These are phyloP conservation scores for Momotus momota DNA, from an alignment of 2,797 vertebrate species.

Conservation along the genomic window DNA sequence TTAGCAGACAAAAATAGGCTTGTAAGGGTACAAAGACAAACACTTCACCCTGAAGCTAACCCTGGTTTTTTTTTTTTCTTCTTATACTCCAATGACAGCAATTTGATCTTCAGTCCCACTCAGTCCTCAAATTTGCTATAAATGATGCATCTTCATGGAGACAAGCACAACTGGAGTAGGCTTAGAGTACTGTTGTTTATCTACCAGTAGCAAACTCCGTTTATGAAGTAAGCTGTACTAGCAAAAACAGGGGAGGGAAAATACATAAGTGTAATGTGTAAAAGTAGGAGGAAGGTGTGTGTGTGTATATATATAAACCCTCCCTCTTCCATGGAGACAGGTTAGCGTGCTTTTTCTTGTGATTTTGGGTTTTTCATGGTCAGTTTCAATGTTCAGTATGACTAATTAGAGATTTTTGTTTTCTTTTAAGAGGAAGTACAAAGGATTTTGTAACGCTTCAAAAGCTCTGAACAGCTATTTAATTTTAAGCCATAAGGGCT, in stretches of 20 bases:
- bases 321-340: neutral
- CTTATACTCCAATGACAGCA: neutral
- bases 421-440: neutral
- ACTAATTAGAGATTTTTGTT: neutral
- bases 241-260: neutral
- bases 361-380: neutral
- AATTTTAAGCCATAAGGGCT: neutral
- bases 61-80: neutral
- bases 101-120: neutral
- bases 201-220: neutral
- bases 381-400: neutral
- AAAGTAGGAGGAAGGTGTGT: neutral
- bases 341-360: neutral
- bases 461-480: neutral
- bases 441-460: neutral
- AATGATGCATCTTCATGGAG: neutral
- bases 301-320: neutral
- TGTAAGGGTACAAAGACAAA: neutral
- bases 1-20: neutral
- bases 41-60: neutral
- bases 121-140: neutral
- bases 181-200: neutral
- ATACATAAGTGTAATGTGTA: neutral
- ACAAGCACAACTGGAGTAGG: neutral
- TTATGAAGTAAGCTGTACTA: neutral